phyloP scores from a whole-genome alignment of 53 echinoderm and acorn worm genomes.

The Pentamera pediparva region DNA sequence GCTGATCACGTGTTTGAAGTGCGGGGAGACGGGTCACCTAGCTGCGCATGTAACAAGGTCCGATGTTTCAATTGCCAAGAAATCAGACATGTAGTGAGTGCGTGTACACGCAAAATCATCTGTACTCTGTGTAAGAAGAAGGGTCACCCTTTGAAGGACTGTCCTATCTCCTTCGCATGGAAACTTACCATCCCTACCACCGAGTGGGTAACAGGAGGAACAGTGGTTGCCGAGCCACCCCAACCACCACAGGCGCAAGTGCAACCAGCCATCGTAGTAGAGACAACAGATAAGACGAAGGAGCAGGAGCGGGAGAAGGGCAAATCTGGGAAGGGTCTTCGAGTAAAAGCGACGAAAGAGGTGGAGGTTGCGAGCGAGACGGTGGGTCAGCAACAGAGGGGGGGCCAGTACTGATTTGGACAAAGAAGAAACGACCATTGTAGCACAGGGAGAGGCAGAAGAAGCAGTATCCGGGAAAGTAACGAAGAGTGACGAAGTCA shows the following conservation, averaged over 20 bases:
- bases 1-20: too few relatives aligned
- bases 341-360: neutral
- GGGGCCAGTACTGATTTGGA: neutral
- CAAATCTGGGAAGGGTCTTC: neutral
- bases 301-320: neutral
- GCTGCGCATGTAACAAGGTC: too few relatives aligned
- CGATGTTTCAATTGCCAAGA: neutral
- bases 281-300: neutral
- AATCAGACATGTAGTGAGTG: neutral
- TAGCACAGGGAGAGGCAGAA: neutral
- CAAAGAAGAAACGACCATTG: neutral
- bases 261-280: neutral
- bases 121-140: constrained; percentile 18
- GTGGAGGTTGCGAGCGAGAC: neutral
- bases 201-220: neutral
- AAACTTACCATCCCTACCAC: neutral
- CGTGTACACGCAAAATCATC: neutral
- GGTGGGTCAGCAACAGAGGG: neutral
- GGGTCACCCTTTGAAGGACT: neutral
- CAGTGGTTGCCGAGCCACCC: neutral
- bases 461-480: neutral
- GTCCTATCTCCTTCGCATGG: neutral
- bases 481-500: neutral
- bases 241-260: too few relatives aligned
- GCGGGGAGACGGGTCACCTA: too few relatives aligned